phyloP scores from a whole-genome alignment of 2,113 vertebrate species.

The Oceanites oceanicus region DNA sequence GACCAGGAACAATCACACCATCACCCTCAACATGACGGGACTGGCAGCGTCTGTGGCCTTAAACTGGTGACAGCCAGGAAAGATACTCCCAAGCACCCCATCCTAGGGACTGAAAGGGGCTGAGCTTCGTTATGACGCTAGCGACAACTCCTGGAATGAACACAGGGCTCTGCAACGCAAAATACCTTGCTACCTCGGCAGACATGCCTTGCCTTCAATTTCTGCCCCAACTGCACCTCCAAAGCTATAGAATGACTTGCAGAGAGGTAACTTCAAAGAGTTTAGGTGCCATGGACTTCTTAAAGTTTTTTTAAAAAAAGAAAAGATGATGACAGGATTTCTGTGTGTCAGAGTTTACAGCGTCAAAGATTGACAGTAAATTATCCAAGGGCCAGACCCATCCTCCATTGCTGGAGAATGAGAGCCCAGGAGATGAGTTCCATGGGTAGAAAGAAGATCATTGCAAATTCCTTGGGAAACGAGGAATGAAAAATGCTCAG shows the following conservation, averaged over 20 bases:
- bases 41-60: background rate
- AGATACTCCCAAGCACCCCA: background rate
- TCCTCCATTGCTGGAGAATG: background rate
- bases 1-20: background rate
- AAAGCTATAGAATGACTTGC: background rate
- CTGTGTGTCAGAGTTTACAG: background rate
- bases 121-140: background rate
- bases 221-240: background rate
- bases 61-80: background rate
- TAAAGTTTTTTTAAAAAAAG: background rate
- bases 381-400: background rate
- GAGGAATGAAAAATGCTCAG: background rate
- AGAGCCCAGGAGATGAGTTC: background rate
- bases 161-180: background rate
- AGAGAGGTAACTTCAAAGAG: background rate
- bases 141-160: background rate
- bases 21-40: background rate
- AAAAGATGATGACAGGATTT: background rate
- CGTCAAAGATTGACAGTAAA: background rate
- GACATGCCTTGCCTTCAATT: background rate
- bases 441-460: background rate
- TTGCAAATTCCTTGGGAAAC: background rate
- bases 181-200: background rate
- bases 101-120: background rate
- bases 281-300: background rate